phyloP scores from a whole-genome alignment of 1,140 invertebrate genomes.

The Scaptomyza graminum region DNA sequence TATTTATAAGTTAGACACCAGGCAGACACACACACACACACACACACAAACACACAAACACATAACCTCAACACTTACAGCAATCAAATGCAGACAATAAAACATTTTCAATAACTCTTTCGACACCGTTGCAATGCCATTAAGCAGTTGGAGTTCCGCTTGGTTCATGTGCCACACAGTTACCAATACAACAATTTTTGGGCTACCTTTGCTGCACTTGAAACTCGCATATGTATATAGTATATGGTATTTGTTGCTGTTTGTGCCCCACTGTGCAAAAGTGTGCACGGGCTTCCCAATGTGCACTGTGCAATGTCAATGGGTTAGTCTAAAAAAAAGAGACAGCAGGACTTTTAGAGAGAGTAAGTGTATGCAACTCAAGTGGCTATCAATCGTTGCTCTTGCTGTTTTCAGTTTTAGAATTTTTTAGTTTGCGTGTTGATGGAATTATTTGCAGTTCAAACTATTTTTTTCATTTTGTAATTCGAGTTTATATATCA shows the following conservation, averaged over 20 bases:
- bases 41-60: slow-evolving; percentile 38
- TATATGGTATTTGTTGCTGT: slow-evolving; percentile 18
- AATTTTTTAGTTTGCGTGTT: slow-evolving; percentile 50
- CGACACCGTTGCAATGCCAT: slow-evolving; percentile 69
- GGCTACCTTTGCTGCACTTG: slow-evolving; percentile 38
- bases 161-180: background rate
- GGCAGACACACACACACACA: slow-evolving; percentile 46
- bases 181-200: slow-evolving; percentile 36
- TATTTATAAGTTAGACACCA: slow-evolving; percentile 81
- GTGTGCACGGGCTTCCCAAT: slow-evolving; percentile 58
- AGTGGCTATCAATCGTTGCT: slow-evolving; percentile 80
- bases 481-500: slow-evolving; percentile 43
- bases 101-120: slow-evolving; percentile 83
- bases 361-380: slow-evolving; percentile 40
- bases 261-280: slow-evolving; percentile 75
- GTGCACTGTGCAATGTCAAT: slow-evolving; percentile 48
- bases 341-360: background rate
- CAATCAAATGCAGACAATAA: slow-evolving; percentile 82
- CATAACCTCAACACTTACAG: slow-evolving; percentile 73
- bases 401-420: slow-evolving; percentile 53
- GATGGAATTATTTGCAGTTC: slow-evolving; percentile 81
- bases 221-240: slow-evolving; percentile 18
- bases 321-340: slow-evolving; percentile 10
- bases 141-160: slow-evolving; percentile 36
- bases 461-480: slow-evolving; percentile 19